Evolutionary conservation across 2,888 invertebrate genomes (phyloP).

Genomic region (Pollenia amentaria): DNA sequence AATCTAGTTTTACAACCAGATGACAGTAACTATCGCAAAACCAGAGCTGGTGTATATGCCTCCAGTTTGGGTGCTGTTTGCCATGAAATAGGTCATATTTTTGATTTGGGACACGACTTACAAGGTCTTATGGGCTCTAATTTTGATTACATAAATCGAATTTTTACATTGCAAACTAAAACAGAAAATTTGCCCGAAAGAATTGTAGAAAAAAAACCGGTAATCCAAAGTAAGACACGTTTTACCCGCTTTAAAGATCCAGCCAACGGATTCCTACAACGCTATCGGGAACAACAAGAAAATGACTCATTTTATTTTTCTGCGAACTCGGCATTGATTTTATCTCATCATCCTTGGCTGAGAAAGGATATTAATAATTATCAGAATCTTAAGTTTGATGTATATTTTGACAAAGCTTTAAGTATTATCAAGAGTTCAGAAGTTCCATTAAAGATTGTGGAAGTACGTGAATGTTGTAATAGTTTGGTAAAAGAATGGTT

Average conservation of each 20-base stretch:
- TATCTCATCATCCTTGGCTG: conserved; percentile 83
- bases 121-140: conserved; percentile 97
- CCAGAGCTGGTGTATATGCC: conserved; percentile 94
- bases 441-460: conserved; percentile 78
- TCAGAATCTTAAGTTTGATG: conserved; percentile 15
- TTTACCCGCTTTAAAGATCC: conserved; percentile 81
- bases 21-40: conserved; percentile 95
- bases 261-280: conserved; percentile 78
- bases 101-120: conserved; percentile 95
- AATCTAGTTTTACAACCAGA: conserved; percentile 92
- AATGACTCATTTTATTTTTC: conserved; percentile 83
- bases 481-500: conserved; percentile 81
- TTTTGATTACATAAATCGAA: conserved; percentile 92
- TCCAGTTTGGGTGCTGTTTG: conserved; percentile 96
- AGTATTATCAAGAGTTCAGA: conserved; percentile 30
- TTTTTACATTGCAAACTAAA: conserved; percentile 88
- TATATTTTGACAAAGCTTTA: conserved; percentile 5
- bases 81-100: conserved; percentile 95
- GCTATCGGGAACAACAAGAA: conserved; percentile 82
- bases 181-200: conserved; percentile 83
- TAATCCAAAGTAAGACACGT: conserved; percentile 73
- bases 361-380: conserved; percentile 54
- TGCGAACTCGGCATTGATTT: conserved; percentile 81
- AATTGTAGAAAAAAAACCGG: conserved; percentile 74
- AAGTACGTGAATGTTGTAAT: conserved; percentile 80